Base-by-base conservation (phyloP, 2,888 invertebrate genomes). In the Troides helena region DNA sequence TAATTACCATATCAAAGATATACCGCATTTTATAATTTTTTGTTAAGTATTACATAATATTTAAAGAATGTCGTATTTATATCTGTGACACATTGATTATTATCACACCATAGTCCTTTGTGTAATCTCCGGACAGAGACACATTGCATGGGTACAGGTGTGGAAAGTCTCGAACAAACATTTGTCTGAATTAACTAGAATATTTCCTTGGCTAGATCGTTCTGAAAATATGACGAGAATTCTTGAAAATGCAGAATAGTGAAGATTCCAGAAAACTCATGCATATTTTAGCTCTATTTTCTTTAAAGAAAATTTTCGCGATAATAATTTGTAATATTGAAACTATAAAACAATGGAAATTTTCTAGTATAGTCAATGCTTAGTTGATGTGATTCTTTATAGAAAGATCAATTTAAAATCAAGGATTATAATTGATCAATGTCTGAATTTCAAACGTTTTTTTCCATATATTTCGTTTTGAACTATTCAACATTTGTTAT, bases 141-240 rank as follows among this genome's bases (percentile, higher is more conserved):
- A 72, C 75, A 78, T 77, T 71, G 72, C 72, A 60, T 21, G 72
- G 69, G 72, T 73, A 72, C 79, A 80, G 78, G 78, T 80, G 80
- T 74, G 73, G 74, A 74, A 75, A 78, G 74, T 77, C 73, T 74
- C 74, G 71, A 76, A 76, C 76, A 74, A 75, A 76, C 74, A 78
- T 76, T 74, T 76, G 74, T 77, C 76, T 73, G 69, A 73, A 72
- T 74, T 74, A 72, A 74, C 74, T 75, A 50, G 64, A 74, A 74
- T 67, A 53, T 66, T 59, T 62, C 66, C 58, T 23, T 58, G 66
- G 62, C 62, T 66, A 66, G 21, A 59, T 58, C 18, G 36, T 66
- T 12, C 65, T 39, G 46, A 62, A 62, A 50, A 36, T 69, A 59
- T 66, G 25, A 66, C 23, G 50, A n/a, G 46, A 25, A 58, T 69